These are phyloP conservation scores for Alethe castanea DNA, from an alignment of 2,113 vertebrate genomes.

Conservation along the genomic window DNA sequence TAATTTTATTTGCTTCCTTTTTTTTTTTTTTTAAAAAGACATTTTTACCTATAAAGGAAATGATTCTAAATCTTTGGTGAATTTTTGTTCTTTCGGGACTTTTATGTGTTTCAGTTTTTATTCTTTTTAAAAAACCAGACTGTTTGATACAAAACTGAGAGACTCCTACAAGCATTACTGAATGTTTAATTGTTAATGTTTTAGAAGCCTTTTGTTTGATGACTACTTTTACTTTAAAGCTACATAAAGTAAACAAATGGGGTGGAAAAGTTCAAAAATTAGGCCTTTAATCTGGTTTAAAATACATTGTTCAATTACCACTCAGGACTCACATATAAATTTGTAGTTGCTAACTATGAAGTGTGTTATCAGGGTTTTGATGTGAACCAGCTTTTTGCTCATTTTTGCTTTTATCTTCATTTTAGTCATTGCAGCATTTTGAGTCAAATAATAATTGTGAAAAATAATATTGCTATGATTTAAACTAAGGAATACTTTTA, in stretches of 20 bases:
- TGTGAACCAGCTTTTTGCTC: background rate
- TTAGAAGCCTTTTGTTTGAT: background rate
- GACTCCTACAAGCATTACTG: background rate
- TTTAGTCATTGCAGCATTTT: background rate
- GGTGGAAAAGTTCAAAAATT: background rate
- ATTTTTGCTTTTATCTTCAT: background rate
- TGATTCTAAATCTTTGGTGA: background rate
- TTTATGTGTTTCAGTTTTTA: background rate
- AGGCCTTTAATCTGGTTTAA: background rate
- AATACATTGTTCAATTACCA: background rate
- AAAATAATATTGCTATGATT: background rate
- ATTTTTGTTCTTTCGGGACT: background rate
- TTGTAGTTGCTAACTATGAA: background rate
- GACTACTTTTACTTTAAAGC: background rate
- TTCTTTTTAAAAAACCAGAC: fast-evolving
- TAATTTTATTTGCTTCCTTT: background rate
- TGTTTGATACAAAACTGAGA: background rate
- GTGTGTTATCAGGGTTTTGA: background rate
- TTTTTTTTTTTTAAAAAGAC: background rate
- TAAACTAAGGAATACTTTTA: background rate
- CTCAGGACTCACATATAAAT: background rate
- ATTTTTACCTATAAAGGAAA: background rate
- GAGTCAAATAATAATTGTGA: background rate
- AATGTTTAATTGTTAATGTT: background rate
- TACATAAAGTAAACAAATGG: background rate